Base-by-base conservation (phyloP, 2,113 vertebrate species). In the Glaucidium brasilianum region DNA sequence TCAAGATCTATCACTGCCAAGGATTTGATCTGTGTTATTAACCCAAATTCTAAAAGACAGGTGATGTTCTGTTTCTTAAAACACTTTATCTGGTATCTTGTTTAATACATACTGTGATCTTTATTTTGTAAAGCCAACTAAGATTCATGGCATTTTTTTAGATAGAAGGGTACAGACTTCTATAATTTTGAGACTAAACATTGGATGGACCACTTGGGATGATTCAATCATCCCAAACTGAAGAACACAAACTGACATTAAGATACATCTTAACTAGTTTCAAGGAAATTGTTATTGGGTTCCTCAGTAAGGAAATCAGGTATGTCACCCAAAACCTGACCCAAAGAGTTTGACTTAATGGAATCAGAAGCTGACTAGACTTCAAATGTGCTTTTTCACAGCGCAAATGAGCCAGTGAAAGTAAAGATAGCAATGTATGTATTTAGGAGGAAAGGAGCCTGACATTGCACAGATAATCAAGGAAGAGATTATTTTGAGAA, bases 401-500 rank as follows among this genome's bases (percentile, higher is more conserved):
- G 29, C 66, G 45, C 11, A 41, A 5, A 23, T 1, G 11, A 72
- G 34, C 37, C 56, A 75, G 13, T 30, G 37, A 84, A 84, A 83
- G 63, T 63, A 80, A 67, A 88, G 55, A 41, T 21, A 71, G 64
- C 56, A 71, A 72, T 6, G n/a, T 34, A 43, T 26, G 11, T 43
- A 27, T 34, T 91, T 47, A 92, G 53, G 56, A 91, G 56, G 59
- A 89, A 53, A 52, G 47, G 30, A 92, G 37, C 16, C 32, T 71
- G 69, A 84, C 64, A 22, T 35, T 81, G 56, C 25, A 77, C 50
- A 71, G 47, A 75, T 52, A 93, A 95, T 52, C 60, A 83, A 83
- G 80, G 73, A 77, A 95, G 39, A 94, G 47, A 84, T 75, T 94
- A 85, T 93, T 92, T 91, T 80, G 74, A 92, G 55, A 59, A 91